phyloP scores from a whole-genome alignment of 1,140 invertebrate genomes.

The Drosophila teissieri region DNA sequence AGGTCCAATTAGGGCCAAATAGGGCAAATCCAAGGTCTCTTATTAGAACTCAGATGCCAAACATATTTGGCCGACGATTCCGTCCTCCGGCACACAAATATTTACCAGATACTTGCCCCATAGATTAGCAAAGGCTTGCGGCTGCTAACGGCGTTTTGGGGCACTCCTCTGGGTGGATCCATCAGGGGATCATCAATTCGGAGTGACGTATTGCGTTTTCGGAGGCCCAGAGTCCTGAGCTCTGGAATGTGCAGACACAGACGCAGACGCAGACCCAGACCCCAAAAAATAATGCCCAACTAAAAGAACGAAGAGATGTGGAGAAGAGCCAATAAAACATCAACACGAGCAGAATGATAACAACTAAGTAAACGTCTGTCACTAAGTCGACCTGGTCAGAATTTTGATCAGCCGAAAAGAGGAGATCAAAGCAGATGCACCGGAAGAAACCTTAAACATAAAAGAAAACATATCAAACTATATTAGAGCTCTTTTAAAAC shows the following conservation, averaged over 20 bases:
- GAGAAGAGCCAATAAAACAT: conserved; percentile 72
- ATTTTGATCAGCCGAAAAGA: conserved; percentile 75
- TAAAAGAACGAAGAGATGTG: conserved; percentile 10
- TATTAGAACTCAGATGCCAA: conserved; percentile 65
- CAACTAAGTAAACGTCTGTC: conserved; percentile 81
- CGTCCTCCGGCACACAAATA: conserved; percentile 29
- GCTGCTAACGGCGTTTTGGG: conserved; percentile 67
- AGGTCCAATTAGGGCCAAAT: conserved; percentile 69
- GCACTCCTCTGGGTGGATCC: conserved; percentile 53
- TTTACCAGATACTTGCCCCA: conserved; percentile 66
- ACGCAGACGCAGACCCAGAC: conserved; percentile 7
- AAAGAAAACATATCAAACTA: too few species aligned
- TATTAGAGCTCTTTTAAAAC: too few species aligned
- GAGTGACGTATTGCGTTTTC: conserved; percentile 68
- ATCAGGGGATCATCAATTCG: conserved; percentile 77
- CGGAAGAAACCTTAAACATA: neutral
- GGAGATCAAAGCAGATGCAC: conserved; percentile 19
- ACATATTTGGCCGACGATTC: conserved; percentile 43
- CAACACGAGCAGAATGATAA: conserved; percentile 80
- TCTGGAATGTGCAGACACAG: conserved; percentile 48
- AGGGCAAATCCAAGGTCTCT: conserved; percentile 54
- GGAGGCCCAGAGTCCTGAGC: conserved; percentile 20
- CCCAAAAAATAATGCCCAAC: conserved; percentile 49
- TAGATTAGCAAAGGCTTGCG: conserved; percentile 67
- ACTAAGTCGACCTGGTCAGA: conserved; percentile 72